Conservation (phyloP, 2,888 invertebrate genomes). For the Agrotis puta region DNA sequence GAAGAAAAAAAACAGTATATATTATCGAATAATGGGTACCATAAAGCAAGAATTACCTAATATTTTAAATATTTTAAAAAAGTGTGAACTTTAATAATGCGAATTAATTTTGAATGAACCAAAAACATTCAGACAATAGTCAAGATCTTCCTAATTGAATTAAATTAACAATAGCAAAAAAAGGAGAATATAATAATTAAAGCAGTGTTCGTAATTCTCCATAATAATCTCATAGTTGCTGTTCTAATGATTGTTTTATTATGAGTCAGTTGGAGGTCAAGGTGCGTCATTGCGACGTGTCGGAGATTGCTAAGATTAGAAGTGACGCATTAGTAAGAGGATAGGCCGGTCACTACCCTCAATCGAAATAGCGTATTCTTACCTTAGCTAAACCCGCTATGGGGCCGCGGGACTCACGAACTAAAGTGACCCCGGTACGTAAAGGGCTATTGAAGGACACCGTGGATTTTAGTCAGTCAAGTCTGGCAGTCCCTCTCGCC, state of each 20-base stretch:
- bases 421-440: too few species aligned
- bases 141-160: conserved; percentile 22
- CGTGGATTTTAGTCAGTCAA: too few species aligned
- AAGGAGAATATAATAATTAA: conserved; percentile 29
- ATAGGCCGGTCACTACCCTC: conserved; percentile 77
- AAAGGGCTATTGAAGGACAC: too few species aligned
- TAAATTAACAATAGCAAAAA: conserved; percentile 34
- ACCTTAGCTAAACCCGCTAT: conserved; percentile 7
- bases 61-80: too few species aligned
- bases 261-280: conserved; percentile 81
- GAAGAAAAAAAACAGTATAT: background rate
- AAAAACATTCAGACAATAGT: conserved; percentile 15
- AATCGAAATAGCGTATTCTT: conserved; percentile 52
- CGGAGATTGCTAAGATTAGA: conserved; percentile 82
- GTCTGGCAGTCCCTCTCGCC: too few species aligned
- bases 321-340: conserved; percentile 79
- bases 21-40: background rate
- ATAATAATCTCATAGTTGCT: conserved; percentile 62
- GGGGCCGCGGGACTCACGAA: too few species aligned
- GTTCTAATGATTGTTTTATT: conserved; percentile 66
- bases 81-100: conserved; percentile 7
- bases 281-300: conserved; percentile 73
- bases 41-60: background rate
- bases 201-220: conserved; percentile 35
- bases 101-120: background rate